Evolutionary conservation across 2,888 invertebrate genomes (phyloP).

Genomic region (Sthenelais limicola): DNA sequence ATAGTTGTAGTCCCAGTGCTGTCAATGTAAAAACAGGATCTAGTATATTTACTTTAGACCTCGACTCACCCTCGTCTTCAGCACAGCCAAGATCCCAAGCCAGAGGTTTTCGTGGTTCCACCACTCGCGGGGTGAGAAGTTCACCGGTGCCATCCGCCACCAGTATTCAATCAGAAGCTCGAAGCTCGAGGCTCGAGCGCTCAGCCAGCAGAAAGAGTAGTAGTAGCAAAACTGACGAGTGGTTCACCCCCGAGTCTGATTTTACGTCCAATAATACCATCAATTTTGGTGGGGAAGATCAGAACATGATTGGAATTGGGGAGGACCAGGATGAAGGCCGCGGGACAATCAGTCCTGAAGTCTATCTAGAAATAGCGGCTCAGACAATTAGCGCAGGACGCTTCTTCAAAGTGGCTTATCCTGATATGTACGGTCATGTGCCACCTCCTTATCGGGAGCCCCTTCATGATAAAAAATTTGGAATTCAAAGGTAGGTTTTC

Average conservation of each 20-base stretch:
- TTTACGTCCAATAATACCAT: background rate
- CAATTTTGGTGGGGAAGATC: background rate
- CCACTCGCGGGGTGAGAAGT: too few species aligned
- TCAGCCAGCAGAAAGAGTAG: background rate
- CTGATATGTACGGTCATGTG: slow-evolving; percentile 79
- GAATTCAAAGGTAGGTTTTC: slow-evolving; percentile 74
- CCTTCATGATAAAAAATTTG: slow-evolving; percentile 76
- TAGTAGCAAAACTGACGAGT: slow-evolving; percentile 17
- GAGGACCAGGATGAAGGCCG: slow-evolving; percentile 32
- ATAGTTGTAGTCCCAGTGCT: slow-evolving; percentile 53
- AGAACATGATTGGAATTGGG: background rate
- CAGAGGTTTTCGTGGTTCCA: background rate
- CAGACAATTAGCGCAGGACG: slow-evolving; percentile 77
- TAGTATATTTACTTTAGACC: slow-evolving; percentile 64
- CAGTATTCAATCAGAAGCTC: too few species aligned
- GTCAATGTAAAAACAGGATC: slow-evolving; percentile 67
- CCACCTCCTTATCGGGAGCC: slow-evolving; percentile 76
- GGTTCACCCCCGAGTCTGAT: slow-evolving; percentile 16
- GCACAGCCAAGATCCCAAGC: background rate
- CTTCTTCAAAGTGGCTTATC: slow-evolving; percentile 84
- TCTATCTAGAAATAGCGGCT: slow-evolving; percentile 64
- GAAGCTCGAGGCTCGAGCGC: too few species aligned
- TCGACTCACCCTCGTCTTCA: slow-evolving; percentile 40
- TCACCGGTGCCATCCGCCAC: too few species aligned
- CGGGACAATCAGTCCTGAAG: slow-evolving; percentile 57